A percentile compares a stretch with the other conserved stretches of the same genome.
These are phyloP conservation scores for Sinocyclocheilus grahami DNA, from an alignment of 2,113 vertebrate genomes.

Conservation along the genomic window DNA sequence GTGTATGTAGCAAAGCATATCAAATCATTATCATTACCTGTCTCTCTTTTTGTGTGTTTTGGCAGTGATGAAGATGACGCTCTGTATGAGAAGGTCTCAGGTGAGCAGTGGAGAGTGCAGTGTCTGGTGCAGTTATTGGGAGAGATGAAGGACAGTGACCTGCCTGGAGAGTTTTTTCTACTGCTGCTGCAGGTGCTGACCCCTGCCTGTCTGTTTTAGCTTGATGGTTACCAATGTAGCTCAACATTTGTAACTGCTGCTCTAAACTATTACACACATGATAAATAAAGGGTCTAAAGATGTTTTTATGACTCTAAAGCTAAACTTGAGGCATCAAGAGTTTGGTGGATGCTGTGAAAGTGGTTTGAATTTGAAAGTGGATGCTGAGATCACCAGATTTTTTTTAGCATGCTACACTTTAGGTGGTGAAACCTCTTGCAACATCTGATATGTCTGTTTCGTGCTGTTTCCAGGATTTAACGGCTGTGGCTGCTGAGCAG, in stretches of 20 bases:
- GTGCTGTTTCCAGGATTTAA: constrained; percentile 80
- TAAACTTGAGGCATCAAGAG: neutral
- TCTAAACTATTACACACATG: neutral
- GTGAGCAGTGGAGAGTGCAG: constrained; percentile 85
- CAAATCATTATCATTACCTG: neutral
- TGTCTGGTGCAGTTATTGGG: constrained; percentile 83
- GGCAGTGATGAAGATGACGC: constrained; percentile 84
- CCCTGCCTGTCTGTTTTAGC: neutral
- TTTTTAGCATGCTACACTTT: neutral
- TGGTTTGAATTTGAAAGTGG: neutral
- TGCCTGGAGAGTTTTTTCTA: constrained; percentile 92
- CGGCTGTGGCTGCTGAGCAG: constrained; percentile 67
- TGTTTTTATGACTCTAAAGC: neutral
- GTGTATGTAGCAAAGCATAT: neutral
- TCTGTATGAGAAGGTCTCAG: constrained; percentile 86
- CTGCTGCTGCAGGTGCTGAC: constrained; percentile 83
- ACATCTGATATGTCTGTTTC: neutral
- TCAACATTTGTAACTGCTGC: neutral
- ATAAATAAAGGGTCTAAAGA: neutral
- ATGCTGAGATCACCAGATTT: neutral
- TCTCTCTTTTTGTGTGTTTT: neutral
- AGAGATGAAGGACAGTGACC: constrained; percentile 79
- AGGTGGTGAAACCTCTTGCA: neutral
- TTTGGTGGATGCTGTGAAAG: neutral
- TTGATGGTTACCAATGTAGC: neutral